Conservation (phyloP, 2,888 invertebrate genomes). For the Monoplex corrugatus region DNA sequence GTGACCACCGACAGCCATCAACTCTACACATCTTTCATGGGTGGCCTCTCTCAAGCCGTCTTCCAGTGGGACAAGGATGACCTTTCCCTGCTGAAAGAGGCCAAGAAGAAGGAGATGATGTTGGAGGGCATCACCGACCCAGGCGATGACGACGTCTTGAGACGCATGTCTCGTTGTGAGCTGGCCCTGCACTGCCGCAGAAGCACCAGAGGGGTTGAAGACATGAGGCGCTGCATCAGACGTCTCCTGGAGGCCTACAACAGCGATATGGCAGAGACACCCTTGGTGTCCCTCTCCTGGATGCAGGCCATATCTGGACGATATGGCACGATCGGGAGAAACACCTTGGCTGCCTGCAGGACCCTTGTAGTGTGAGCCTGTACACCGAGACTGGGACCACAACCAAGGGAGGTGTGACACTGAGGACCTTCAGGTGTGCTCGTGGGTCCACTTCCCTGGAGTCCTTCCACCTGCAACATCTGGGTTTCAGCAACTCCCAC, state of each 20-base stretch:
- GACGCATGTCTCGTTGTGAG: slow-evolving; percentile 55
- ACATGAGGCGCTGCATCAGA: slow-evolving; percentile 52
- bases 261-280: slow-evolving; percentile 35
- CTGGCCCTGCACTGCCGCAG: slow-evolving; percentile 59
- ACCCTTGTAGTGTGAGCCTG: slow-evolving; percentile 28
- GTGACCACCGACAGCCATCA: slow-evolving; percentile 60
- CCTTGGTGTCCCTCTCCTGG: slow-evolving; percentile 59
- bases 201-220: slow-evolving; percentile 57
- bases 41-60: slow-evolving; percentile 57
- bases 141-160: slow-evolving; percentile 54
- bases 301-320: slow-evolving; percentile 45
- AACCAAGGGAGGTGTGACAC: slow-evolving; percentile 60
- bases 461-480: slow-evolving; percentile 65
- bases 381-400: slow-evolving; percentile 58
- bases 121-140: slow-evolving; percentile 45
- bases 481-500: too few relatives aligned
- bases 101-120: slow-evolving; percentile 61
- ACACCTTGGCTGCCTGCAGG: slow-evolving; percentile 54
- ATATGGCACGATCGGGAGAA: slow-evolving; percentile 42
- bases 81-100: slow-evolving; percentile 55
- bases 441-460: slow-evolving; percentile 67
- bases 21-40: slow-evolving; percentile 61
- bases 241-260: slow-evolving; percentile 48
- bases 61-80: slow-evolving; percentile 62
- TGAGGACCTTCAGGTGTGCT: slow-evolving; percentile 64